Percentiles rank a stretch among this genome's conserved stretches.
Conservation (phyloP, 2,888 invertebrate genomes). For the Colostygia pectinataria region DNA sequence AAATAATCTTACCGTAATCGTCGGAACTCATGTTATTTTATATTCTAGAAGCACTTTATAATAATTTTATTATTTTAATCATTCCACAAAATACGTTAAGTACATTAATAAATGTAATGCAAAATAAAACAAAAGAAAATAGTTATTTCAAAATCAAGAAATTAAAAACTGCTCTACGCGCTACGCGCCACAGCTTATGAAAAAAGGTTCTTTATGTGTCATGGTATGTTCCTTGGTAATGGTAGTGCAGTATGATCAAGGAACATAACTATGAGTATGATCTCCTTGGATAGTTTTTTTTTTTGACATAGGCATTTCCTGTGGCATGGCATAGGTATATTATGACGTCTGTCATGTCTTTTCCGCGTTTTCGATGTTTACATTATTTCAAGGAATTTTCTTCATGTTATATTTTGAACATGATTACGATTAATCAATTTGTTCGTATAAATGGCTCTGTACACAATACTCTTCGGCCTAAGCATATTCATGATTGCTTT, state of each 20-base stretch:
- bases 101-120: too few species aligned
- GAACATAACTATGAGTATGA: too few species aligned
- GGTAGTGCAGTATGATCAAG: too few species aligned
- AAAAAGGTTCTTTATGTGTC: constrained; percentile 9
- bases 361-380: constrained; percentile 1
- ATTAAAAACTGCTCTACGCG: too few species aligned
- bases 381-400: constrained; percentile 7
- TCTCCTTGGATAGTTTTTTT: constrained; percentile 2
- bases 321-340: too few species aligned
- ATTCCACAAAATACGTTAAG: too few species aligned
- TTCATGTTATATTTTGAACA: constrained; percentile 28
- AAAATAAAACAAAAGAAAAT: constrained; percentile 4
- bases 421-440: constrained; percentile 16
- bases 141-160: too few species aligned
- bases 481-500: constrained; percentile 75
- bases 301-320: too few species aligned
- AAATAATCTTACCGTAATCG: constrained; percentile 53
- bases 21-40: constrained; percentile 51
- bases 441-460: constrained; percentile 62
- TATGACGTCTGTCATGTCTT: neutral
- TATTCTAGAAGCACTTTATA: constrained; percentile 3
- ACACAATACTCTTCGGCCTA: constrained; percentile 72
- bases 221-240: too few species aligned
- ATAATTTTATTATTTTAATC: too few species aligned
- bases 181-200: constrained; percentile 11